A percentile compares a stretch with the other conserved stretches of the same genome.
phyloP scores from a whole-genome alignment of 2,888 invertebrate species.

The Catocala sponsa region DNA sequence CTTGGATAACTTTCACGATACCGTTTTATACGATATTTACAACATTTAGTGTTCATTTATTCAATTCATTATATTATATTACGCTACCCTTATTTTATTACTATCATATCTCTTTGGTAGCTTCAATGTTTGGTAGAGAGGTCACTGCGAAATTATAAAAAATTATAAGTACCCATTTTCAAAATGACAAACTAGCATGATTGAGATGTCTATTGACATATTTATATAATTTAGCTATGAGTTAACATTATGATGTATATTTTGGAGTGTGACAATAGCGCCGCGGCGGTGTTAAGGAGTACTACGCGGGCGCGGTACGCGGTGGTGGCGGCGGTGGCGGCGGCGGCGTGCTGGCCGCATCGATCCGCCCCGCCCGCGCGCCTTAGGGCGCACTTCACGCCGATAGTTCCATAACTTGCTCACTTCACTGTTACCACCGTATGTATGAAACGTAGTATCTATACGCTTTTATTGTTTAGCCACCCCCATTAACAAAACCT shows the following conservation, averaged over 20 bases:
- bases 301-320: constrained; percentile 58
- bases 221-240: too few relatives aligned
- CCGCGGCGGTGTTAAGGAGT: constrained; percentile 50
- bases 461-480: constrained; percentile 80
- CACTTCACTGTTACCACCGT: constrained; percentile 74
- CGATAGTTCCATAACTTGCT: constrained; percentile 65
- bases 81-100: too few relatives aligned
- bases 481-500: constrained; percentile 77
- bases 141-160: too few relatives aligned
- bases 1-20: too few relatives aligned
- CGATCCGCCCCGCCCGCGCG: constrained; percentile 75
- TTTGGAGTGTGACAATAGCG: constrained; percentile 27
- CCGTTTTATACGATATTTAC: too few relatives aligned
- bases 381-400: constrained; percentile 77
- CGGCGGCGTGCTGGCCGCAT: constrained; percentile 65
- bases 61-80: too few relatives aligned
- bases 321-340: neutral
- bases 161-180: too few relatives aligned
- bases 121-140: too few relatives aligned
- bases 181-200: too few relatives aligned
- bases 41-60: too few relatives aligned
- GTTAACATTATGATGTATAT: neutral
- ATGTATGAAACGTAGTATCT: constrained; percentile 84
- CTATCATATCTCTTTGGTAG: too few relatives aligned
- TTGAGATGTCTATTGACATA: too few relatives aligned